Base-by-base conservation (phyloP, 2,888 invertebrate species). In the Arctia plantaginis region DNA sequence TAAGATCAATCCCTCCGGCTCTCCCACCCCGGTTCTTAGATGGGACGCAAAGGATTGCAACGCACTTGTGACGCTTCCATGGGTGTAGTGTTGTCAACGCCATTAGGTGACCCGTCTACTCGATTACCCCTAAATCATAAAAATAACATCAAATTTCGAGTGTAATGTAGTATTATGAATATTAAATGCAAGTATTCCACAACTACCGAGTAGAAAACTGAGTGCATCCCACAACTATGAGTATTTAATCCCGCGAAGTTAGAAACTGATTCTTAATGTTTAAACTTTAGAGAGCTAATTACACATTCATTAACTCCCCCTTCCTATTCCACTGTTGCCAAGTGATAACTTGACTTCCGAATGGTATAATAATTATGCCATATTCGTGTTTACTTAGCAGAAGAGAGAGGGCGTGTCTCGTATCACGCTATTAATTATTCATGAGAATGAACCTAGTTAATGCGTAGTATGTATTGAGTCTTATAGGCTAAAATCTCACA, bases 311-410 rank as follows among this genome's bases (percentile, higher is more conserved):
- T 35, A 51, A 35, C 33, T 51, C 33, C 23, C 10, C 3, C 13
- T 10, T 27, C 44, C 33, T 51, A 23, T 35, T 68, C 27, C 51
- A 23, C 23, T 35, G 23, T 35, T 33, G 68, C 15, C 6, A 23
- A 68, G 13, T 51, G 44, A 51, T 51, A 51, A 44, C 44, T 20
- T 47, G 4, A 23, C 8, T 47, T 68, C 7, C 33, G 68, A 33
- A 51, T 35, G 15, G 68, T 51, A 68, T 68, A 68, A 68, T 68
- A 51, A 51, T 51, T 68, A 68, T 68, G 35, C 51, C 23, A 12
- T 47, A 13, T 44, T 33, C n/a, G 13, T 51, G 44, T 47, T 68
- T 51, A 51, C n/a, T 44, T 68, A 35, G 35, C 23, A n/a, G 33
- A 6, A 33, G 13, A 1, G 13, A 23, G 67, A 12, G 44, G 18